phyloP scores from a whole-genome alignment of 2,888 invertebrate genomes.

The Fragum fragum region DNA sequence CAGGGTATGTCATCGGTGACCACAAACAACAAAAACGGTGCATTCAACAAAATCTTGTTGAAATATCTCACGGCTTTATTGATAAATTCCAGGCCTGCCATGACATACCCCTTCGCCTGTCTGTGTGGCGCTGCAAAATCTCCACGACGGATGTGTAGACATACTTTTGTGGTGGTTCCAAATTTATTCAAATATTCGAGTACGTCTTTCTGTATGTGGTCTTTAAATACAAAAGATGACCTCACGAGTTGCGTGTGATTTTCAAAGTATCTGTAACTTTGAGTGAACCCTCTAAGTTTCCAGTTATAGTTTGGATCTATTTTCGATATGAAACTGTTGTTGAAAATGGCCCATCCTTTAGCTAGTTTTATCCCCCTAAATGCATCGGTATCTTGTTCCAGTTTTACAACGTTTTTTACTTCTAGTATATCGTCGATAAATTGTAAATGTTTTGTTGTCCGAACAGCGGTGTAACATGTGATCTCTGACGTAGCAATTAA shows the following conservation, averaged over 20 bases:
- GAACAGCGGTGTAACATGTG: neutral
- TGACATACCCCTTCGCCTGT: neutral
- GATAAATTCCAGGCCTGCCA: neutral
- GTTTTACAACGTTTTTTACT: neutral
- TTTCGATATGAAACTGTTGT: neutral
- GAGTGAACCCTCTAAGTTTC: neutral
- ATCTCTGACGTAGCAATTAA: neutral
- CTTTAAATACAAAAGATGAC: conserved; percentile 1
- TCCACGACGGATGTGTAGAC: conserved; percentile 12
- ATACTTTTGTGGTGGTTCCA: neutral
- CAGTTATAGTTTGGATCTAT: neutral
- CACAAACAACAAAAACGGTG: neutral
- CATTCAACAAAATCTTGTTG: neutral
- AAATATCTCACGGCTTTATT: neutral
- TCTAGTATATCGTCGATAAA: neutral
- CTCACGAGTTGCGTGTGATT: neutral
- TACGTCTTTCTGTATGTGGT: neutral
- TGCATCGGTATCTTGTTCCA: neutral
- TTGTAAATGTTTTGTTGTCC: neutral
- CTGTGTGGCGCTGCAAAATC: neutral
- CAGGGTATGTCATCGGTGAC: conserved; percentile 1
- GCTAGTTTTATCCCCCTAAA: neutral
- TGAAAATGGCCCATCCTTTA: neutral
- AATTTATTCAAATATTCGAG: neutral
- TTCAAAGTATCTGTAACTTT: conserved; percentile 1